Base-by-base conservation (phyloP, 2,113 vertebrate species). In the Patagioenas fasciata region DNA sequence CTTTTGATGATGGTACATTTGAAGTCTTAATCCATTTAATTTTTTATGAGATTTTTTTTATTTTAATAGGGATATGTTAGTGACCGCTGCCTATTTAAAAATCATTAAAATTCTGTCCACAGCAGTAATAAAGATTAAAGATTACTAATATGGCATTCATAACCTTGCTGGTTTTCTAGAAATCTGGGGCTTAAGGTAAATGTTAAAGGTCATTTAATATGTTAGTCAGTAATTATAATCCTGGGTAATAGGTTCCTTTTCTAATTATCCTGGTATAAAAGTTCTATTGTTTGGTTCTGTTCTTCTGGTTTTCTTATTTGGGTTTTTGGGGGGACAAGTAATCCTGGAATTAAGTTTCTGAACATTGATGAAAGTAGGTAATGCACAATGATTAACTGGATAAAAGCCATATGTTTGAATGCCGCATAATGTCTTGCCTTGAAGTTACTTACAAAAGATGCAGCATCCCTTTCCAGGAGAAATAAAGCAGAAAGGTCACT, bases 1-100 rank as follows among this genome's bases (percentile, higher is more conserved):
- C 98, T 98, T 99, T 98, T 98, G 98, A 99, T 99, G 98, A 98
- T 98, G 97, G 97, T 98, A 98, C 97, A 98, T 99, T 99, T 99
- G 98, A 99, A 99, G 99, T 99, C 98, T 99, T 99, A 99, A 99
- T 99, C 98, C 98, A 98, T 99, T 99, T 98, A 98, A 99, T 99
- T 98, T 98, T 98, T 98, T 98, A 99, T 98, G 97, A 98, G 98
- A 96, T 98, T 97, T 97, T 98, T 97, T 97, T 98, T 95, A 98
- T 98, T 98, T 98, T 98, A 98, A 98, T 98, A 98, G 98, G 98
- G 98, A 97, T 98, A 97, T 97, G 98, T 98, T 98, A 97, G 97
- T 98, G 97, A 98, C 98, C 97, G 95, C 93, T 98, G 98, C 97
- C 98, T 98, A 97, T 97, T 98, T 98, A 98, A 98, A 98, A 98